These are phyloP conservation scores for Eutrigla gurnardus DNA, from an alignment of 2,797 vertebrate species.

Conservation along the genomic window DNA sequence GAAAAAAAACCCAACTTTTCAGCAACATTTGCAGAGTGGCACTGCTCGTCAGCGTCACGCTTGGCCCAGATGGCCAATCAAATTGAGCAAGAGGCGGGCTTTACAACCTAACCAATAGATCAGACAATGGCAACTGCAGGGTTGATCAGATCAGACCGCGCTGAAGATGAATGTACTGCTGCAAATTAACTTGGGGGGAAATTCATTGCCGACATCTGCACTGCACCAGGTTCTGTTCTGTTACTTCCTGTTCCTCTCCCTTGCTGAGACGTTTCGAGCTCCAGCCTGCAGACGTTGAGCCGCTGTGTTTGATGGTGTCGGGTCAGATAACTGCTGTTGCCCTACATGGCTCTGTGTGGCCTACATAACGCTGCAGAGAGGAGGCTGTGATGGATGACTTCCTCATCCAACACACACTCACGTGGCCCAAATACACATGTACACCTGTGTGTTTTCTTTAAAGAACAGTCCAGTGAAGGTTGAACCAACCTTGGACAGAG, in stretches of 20 bases:
- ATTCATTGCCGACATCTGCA: slow-evolving; percentile 1
- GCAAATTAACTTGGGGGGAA: neutral
- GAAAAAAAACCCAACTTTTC: too few species aligned
- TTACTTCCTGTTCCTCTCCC: neutral
- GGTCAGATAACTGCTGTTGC: slow-evolving; percentile 54
- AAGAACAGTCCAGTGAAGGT: slow-evolving; percentile 8
- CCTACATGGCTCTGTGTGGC: slow-evolving; percentile 61
- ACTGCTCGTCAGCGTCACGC: too few species aligned
- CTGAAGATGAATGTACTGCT: neutral
- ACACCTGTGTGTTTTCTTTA: slow-evolving; percentile 8
- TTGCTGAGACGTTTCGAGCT: neutral
- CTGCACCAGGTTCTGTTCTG: neutral
- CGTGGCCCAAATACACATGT: slow-evolving; percentile 43
- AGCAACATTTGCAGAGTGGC: too few species aligned
- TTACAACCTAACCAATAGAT: too few species aligned
- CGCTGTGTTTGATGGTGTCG: slow-evolving; percentile 14
- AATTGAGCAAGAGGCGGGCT: too few species aligned
- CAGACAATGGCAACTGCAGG: neutral
- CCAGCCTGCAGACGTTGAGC: neutral
- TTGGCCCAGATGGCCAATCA: too few species aligned
- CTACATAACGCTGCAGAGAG: slow-evolving; percentile 64
- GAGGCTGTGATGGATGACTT: slow-evolving; percentile 51
- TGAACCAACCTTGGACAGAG: slow-evolving; percentile 4
- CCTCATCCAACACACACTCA: slow-evolving; percentile 15
- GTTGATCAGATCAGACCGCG: neutral